Conservation (phyloP, 1,140 invertebrate genomes). For the Solenopsis fugax region DNA sequence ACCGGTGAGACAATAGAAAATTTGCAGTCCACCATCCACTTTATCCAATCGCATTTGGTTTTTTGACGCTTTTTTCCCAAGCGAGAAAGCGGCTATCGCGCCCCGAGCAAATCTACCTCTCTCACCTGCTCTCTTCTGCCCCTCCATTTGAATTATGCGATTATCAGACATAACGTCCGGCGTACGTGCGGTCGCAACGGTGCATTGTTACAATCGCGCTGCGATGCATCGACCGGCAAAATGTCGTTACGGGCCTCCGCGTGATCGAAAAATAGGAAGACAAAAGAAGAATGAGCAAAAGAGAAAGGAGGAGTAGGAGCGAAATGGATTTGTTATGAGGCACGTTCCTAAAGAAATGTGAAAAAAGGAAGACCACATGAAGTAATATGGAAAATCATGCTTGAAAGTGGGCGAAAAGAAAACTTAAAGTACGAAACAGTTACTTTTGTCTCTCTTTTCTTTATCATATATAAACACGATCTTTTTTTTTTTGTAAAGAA, state of each 20-base stretch:
- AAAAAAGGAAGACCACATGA: neutral
- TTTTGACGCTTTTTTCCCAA: constrained; percentile 64
- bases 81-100: constrained; percentile 60
- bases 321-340: constrained; percentile 18
- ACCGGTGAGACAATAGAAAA: constrained; percentile 47
- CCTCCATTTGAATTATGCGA: constrained; percentile 70
- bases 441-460: neutral
- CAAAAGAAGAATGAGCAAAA: constrained; percentile 20
- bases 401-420: neutral
- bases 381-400: neutral
- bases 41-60: constrained; percentile 61
- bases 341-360: neutral
- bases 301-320: neutral
- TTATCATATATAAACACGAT: neutral
- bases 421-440: neutral
- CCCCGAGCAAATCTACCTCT: constrained; percentile 16
- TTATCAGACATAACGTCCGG: constrained; percentile 69
- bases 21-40: constrained; percentile 66
- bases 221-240: constrained; percentile 49
- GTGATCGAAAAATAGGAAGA: constrained; percentile 50
- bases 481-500: neutral
- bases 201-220: constrained; percentile 49
- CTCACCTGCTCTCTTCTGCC: neutral
- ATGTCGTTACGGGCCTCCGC: constrained; percentile 30
- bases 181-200: constrained; percentile 4